A percentile compares a stretch with the other conserved stretches of the same genome.
phyloP scores from a whole-genome alignment of 1,140 invertebrate species.

The Drosophila lacteicornis region DNA sequence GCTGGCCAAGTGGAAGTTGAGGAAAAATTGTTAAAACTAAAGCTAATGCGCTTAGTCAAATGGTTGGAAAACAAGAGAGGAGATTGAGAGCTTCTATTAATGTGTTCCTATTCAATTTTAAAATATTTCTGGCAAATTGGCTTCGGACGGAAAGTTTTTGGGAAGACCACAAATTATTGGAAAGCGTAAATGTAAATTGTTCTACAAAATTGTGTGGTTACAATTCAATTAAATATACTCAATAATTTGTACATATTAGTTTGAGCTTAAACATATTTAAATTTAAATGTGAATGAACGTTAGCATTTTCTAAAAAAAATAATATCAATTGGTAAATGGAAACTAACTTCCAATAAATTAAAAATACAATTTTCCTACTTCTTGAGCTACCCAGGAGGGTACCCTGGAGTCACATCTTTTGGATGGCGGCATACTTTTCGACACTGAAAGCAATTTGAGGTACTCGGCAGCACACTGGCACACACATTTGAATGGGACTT shows the following conservation, averaged over 20 bases:
- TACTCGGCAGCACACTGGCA: constrained; percentile 31
- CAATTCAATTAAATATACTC: too few species aligned
- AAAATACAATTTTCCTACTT: background rate
- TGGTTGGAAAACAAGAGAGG: constrained; percentile 5
- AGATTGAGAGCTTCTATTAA: background rate
- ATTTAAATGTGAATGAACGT: too few species aligned
- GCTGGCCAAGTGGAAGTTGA: constrained; percentile 52
- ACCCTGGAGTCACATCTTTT: background rate
- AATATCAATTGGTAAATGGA: too few species aligned
- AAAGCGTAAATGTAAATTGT: too few species aligned
- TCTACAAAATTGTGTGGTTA: too few species aligned
- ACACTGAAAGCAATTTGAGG: constrained; percentile 69
- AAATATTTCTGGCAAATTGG: background rate
- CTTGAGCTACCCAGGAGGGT: background rate
- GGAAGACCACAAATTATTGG: too few species aligned
- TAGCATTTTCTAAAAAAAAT: too few species aligned
- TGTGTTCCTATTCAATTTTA: background rate
- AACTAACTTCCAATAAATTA: too few species aligned
- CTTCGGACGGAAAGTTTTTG: too few species aligned
- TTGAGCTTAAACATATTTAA: too few species aligned
- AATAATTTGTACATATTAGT: too few species aligned
- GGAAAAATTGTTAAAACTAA: constrained; percentile 59
- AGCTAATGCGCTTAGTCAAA: constrained; percentile 51
- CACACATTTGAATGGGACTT: constrained; percentile 53
- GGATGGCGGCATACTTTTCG: constrained; percentile 21